These are phyloP conservation scores for Poecilia velifera DNA, from an alignment of 2,797 vertebrate genomes.

Conservation along the genomic window DNA sequence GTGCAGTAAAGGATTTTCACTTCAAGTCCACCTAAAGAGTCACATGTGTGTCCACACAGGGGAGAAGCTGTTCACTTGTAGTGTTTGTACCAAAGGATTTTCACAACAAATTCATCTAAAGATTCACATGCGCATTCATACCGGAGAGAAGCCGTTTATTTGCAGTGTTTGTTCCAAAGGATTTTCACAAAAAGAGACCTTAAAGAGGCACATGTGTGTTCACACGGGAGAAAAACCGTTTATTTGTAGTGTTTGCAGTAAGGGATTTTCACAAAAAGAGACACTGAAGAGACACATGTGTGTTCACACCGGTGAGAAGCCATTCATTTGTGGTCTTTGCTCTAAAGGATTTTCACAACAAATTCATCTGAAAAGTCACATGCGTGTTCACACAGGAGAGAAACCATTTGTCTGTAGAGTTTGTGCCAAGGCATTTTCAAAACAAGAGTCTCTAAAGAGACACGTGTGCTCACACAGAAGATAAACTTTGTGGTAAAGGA, in stretches of 20 bases:
- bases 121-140: constrained; percentile 5
- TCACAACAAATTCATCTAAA: constrained; percentile 3
- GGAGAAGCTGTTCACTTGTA: neutral
- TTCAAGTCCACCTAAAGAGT: neutral
- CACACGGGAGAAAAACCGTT: neutral
- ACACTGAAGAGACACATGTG: neutral
- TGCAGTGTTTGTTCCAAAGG: neutral
- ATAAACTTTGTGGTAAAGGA: neutral
- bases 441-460: constrained; percentile 3
- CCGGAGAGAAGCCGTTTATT: neutral
- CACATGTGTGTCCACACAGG: neutral
- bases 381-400: constrained; percentile 6
- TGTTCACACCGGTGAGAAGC: constrained; percentile 1
- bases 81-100: neutral
- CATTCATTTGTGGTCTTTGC: neutral
- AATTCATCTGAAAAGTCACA: constrained; percentile 3
- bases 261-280: neutral
- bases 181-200: neutral
- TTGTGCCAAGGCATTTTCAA: neutral
- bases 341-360: neutral
- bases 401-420: neutral
- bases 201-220: neutral
- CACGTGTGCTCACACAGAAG: neutral
- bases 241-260: neutral
- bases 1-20: constrained; percentile 1